A percentile compares a stretch with the other conserved stretches of the same genome.
These are phyloP conservation scores for Trigoniulus corallinus DNA, from an alignment of 1,140 invertebrate species.

Conservation along the genomic window DNA sequence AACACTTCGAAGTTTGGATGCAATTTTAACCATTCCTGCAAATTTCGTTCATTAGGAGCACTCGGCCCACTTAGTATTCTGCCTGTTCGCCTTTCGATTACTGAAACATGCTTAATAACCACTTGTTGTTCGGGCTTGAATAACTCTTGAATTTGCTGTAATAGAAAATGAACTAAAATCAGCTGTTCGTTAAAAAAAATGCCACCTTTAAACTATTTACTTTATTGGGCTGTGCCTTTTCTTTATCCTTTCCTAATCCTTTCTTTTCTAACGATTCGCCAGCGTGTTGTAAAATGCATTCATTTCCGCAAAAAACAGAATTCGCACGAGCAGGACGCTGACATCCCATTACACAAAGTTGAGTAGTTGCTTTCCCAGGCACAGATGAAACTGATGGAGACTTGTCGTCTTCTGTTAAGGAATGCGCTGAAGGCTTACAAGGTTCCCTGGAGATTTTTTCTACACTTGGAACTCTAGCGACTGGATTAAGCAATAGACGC, in stretches of 20 bases:
- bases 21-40: constrained; percentile 64
- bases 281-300: constrained; percentile 69
- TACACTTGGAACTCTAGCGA: neutral
- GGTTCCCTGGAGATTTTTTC: too few species aligned
- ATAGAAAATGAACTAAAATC: neutral
- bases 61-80: constrained; percentile 49
- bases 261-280: constrained; percentile 40
- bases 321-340: constrained; percentile 39
- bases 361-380: too few species aligned
- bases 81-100: constrained; percentile 60
- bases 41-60: constrained; percentile 55
- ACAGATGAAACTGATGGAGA: too few species aligned
- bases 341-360: constrained; percentile 16
- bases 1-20: constrained; percentile 62
- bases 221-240: constrained; percentile 8
- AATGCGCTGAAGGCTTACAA: too few species aligned
- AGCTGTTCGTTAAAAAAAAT: neutral
- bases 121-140: neutral
- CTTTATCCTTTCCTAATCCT: constrained; percentile 16
- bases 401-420: too few species aligned
- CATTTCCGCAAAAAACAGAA: constrained; percentile 68
- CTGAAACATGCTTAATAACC: constrained; percentile 34
- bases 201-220: neutral
- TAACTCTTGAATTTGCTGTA: neutral
- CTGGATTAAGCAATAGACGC: neutral